These are phyloP conservation scores for Archips crataeganus DNA, from an alignment of 2,888 invertebrate genomes.

Conservation along the genomic window DNA sequence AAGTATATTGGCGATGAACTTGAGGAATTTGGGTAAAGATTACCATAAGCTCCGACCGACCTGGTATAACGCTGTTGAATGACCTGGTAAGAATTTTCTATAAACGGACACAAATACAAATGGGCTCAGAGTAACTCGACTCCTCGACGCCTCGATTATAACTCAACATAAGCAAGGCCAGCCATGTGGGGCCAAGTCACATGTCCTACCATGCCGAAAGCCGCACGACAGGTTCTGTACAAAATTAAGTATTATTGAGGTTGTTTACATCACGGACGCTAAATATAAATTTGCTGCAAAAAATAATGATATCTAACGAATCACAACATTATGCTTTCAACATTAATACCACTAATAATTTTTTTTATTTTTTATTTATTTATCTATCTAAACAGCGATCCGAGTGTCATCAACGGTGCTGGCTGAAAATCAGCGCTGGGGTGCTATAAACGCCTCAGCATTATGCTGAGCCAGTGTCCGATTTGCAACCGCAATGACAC, in stretches of 20 bases:
- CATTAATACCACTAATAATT: background rate
- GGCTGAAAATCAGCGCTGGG: too few species aligned
- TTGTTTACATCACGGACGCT: background rate
- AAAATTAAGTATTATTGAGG: background rate
- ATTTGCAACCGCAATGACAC: too few species aligned
- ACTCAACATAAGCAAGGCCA: background rate
- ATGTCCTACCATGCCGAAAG: background rate
- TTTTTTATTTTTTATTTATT: too few species aligned
- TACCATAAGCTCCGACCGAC: background rate
- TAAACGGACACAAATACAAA: background rate
- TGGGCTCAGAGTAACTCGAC: background rate
- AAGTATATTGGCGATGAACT: background rate
- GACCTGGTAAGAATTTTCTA: conserved; percentile 1
- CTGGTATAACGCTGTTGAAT: background rate
- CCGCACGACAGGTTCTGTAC: background rate
- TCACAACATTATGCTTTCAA: conserved; percentile 2
- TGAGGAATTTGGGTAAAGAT: background rate
- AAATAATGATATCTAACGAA: background rate
- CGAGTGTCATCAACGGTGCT: too few species aligned
- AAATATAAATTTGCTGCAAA: background rate
- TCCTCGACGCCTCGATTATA: too few species aligned
- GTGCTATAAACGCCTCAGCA: too few species aligned
- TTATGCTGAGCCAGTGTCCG: too few species aligned
- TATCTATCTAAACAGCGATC: too few species aligned
- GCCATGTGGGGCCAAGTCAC: conserved; percentile 4